Evolutionary conservation across 2,888 invertebrate species (phyloP), one percentile per base, ranked within the genome.

Genomic region (Clistopyga incitator): DNA sequence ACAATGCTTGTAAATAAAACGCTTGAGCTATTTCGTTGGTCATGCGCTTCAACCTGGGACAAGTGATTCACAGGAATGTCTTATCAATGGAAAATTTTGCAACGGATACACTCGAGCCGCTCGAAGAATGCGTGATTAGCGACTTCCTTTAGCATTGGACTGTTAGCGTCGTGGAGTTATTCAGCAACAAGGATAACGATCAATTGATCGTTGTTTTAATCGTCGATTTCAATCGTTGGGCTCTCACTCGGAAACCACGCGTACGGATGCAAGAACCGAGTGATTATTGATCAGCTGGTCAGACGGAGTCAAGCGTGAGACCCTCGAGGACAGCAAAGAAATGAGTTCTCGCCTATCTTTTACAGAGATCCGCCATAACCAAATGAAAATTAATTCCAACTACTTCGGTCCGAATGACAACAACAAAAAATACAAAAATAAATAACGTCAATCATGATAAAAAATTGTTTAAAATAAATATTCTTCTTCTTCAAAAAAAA

Each of bases 251-350:
- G n/a, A 34, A 61, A 29, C 11, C 29, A 18, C 45, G 72, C 20
- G 29, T 8, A 34, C 11, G 47, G 29, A 70, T 64, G 81, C 42
- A 45, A 59, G 13, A 3, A 15, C 15, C 70, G 52, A 20, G 42
- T 54, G 71, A 77, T 71, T 76, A 71, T 77, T 70, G 71, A 76
- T 81, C 81, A 77, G 70, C 81, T 77, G 81, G 70, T 56, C 54
- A 13, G 45, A 23, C 52, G 71, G 18, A 59, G 38, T 13, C 45
- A n/a, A 29, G 25, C 34, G 34, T 56, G 8, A 20, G 18, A 47
- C 6, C 15, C 6, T 42, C 42, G 38, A 64, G n/a, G 20, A 59
- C 2, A 15, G 59, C 1, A 59, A 15, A 29, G 25, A 59, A 29
- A n/a, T 56, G 2, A 18, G 2, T 56, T 25, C 23, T 56, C 54